These are phyloP conservation scores for Stenurella melanura DNA, from an alignment of 2,888 invertebrate genomes.

Conservation along the genomic window DNA sequence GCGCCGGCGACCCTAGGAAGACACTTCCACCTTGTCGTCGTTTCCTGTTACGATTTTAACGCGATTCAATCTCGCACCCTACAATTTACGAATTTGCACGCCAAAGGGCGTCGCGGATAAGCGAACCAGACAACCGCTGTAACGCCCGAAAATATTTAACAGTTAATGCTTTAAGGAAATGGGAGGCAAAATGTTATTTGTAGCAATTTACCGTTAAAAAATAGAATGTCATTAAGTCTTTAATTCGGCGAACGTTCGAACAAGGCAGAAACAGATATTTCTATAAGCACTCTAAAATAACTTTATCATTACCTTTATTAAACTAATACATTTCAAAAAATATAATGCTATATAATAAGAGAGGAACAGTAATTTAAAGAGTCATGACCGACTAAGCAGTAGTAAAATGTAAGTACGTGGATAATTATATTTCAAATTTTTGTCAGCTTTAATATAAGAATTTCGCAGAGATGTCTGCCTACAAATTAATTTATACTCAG, in stretches of 20 bases:
- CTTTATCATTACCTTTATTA: too few species aligned
- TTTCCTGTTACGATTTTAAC: slow-evolving; percentile 50
- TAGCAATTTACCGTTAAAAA: slow-evolving; percentile 60
- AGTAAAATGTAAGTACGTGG: too few species aligned
- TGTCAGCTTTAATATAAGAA: too few species aligned
- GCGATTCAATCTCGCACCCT: slow-evolving; percentile 51
- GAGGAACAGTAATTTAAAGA: too few species aligned
- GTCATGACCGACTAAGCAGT: too few species aligned
- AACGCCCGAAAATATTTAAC: slow-evolving; percentile 61
- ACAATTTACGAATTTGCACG: slow-evolving; percentile 49
- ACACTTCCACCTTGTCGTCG: slow-evolving; percentile 45
- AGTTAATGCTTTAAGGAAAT: slow-evolving; percentile 62
- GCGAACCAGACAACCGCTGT: slow-evolving; percentile 57
- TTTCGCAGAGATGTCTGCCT: too few species aligned
- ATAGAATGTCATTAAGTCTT: slow-evolving; percentile 13
- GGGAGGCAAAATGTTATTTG: slow-evolving; percentile 64
- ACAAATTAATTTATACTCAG: too few species aligned
- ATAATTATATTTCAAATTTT: too few species aligned
- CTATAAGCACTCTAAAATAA: too few species aligned
- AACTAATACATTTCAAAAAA: too few species aligned
- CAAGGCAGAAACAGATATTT: not conserved
- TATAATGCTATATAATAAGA: too few species aligned
- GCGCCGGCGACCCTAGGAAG: slow-evolving; percentile 42
- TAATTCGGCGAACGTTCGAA: not conserved
- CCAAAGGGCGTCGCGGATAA: slow-evolving; percentile 60